Evolutionary conservation across 2,888 invertebrate species (phyloP).

Genomic region (Schizaphis graminum): DNA sequence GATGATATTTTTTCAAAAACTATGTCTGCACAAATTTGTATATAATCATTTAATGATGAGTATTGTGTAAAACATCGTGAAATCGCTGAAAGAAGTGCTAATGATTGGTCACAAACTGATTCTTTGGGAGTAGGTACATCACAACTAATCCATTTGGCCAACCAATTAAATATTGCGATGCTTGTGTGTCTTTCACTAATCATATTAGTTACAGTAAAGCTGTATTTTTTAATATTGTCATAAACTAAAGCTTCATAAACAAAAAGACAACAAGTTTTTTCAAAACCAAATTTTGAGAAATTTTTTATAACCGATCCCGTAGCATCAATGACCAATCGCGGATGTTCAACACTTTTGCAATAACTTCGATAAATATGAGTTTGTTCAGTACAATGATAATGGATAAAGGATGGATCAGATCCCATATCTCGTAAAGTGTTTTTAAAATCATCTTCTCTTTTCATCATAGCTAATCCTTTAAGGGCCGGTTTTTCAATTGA

Average conservation of each 20-base stretch:
- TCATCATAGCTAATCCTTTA: background rate
- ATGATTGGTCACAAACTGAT: background rate
- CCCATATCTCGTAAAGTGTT: background rate
- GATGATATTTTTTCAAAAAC: background rate
- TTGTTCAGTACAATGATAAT: background rate
- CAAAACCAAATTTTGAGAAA: background rate
- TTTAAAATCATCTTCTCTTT: background rate
- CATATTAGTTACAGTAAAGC: slow-evolving; percentile 12
- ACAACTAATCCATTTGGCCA: slow-evolving; percentile 1
- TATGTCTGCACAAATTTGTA: background rate
- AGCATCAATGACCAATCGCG: background rate
- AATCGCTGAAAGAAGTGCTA: slow-evolving; percentile 25
- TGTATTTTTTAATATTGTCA: background rate
- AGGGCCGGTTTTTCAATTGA: no score
- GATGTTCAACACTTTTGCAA: background rate
- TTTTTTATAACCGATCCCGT: background rate
- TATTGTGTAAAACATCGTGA: background rate
- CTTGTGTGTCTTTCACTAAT: slow-evolving; percentile 4
- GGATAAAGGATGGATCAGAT: background rate
- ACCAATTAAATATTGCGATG: slow-evolving; percentile 8
- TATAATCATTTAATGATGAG: slow-evolving; percentile 25
- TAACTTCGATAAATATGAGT: background rate
- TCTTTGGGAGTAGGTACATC: background rate
- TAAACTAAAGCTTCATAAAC: background rate
- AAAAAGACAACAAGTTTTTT: background rate